Evolutionary conservation across 2,113 vertebrate species (phyloP).

Genomic region (Irena cyanogastra): DNA sequence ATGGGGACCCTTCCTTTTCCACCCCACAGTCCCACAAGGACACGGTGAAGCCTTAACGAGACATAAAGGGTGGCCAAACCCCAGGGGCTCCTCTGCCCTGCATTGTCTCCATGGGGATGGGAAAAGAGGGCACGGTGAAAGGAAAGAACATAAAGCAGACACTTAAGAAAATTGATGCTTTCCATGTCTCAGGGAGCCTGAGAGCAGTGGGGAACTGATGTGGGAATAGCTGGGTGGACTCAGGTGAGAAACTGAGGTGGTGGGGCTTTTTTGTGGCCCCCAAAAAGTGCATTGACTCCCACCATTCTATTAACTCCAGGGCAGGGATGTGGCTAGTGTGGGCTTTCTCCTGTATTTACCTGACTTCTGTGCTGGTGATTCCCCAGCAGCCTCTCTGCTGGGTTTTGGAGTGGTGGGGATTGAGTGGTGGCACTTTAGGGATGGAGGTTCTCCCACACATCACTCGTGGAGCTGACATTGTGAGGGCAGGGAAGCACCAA

Average conservation of each 20-base stretch:
- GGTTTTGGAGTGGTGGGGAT: background rate
- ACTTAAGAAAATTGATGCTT: background rate
- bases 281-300: background rate
- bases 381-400: background rate
- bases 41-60: background rate
- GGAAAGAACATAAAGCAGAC: background rate
- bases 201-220: background rate
- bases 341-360: background rate
- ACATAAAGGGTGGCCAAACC: background rate
- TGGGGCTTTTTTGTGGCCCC: background rate
- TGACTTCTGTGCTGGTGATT: background rate
- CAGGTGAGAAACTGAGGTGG: background rate
- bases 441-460: background rate
- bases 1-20: background rate
- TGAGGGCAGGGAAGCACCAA: background rate
- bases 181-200: background rate
- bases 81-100: background rate
- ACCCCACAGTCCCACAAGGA: background rate
- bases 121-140: background rate
- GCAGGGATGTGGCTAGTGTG: background rate
- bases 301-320: accelerated
- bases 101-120: background rate
- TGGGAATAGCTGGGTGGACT: background rate
- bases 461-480: accelerated
- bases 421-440: background rate